Base-by-base conservation (phyloP, 2,888 invertebrate species). In the Agrotis puta region DNA sequence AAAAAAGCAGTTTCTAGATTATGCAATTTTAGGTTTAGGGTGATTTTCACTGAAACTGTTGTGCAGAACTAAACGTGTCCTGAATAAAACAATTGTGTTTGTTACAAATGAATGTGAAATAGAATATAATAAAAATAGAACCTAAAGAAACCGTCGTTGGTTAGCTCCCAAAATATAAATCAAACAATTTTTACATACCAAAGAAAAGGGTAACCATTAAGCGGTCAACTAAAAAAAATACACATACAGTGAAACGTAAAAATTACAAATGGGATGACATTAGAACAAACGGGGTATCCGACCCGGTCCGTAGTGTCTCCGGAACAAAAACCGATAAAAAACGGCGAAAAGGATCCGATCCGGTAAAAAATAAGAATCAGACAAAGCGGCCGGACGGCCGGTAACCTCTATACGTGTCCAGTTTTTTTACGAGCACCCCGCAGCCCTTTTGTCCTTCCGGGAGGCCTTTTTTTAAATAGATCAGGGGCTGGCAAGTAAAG, bases 301-400 rank as follows among this genome's bases (percentile, higher is more conserved):
- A 84, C 86, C 85, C 85, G 87, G 90, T 82, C 85, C 92, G 84
- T 73, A 84, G 84, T 85, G 94, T 95, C 95, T 94, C 95, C 95
- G 95, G 95, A 95, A 95, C 95, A 96, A 95, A 95, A 95, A 95
- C 95, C 95, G 95, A 95, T 95, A 95, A 95, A 95, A 95, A 94
- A 90, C 93, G 89, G 88, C 92, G 92, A 92, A 93, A 95, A 94
- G 94, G 94, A 93, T 94, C 94, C 94, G 94, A 95, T 94, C 92
- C 94, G 94, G 94, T 94, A 94, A 95, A 95, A 95, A 95, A 95
- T 96, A 96, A 96, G 95, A 96, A 95, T 93, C 92, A 94, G 95
- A 95, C 95, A 96, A 96, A 93, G 94, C 92, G 89, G 84, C 91
- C 89, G 92, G 92, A 88, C 91, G 90, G 88, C 90, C 91, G 92